Conservation (phyloP, 2,888 invertebrate species). For the Leucoptera coffeella region DNA sequence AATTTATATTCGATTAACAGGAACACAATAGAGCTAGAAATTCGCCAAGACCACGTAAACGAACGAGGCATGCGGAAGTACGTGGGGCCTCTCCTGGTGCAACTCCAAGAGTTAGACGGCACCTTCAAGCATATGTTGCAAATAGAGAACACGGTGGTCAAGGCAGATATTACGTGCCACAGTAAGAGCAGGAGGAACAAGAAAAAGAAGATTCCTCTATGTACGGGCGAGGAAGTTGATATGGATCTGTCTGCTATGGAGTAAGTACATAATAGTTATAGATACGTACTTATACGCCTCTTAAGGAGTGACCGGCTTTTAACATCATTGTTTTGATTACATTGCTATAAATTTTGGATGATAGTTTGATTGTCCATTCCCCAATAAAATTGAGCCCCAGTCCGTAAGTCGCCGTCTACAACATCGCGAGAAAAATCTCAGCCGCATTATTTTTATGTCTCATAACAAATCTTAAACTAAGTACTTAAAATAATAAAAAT, state of each 20-base stretch:
- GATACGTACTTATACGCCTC: too few species aligned
- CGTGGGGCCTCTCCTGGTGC: constrained; percentile 89
- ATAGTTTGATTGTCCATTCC: too few species aligned
- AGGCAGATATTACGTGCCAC: constrained; percentile 97
- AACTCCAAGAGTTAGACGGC: constrained; percentile 95
- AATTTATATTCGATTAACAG: too few species aligned
- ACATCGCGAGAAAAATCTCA: too few species aligned
- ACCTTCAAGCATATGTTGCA: constrained; percentile 95
- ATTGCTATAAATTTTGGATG: too few species aligned
- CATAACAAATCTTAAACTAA: too few species aligned
- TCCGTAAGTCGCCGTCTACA: too few species aligned
- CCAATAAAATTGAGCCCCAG: too few species aligned
- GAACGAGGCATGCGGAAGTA: constrained; percentile 85
- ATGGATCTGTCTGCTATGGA: constrained; percentile 98
- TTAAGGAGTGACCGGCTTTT: too few species aligned
- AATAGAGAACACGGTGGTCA: constrained; percentile 91
- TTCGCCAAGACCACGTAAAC: constrained; percentile 82
- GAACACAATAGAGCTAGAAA: constrained; percentile 95
- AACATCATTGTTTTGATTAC: too few species aligned
- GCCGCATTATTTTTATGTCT: too few species aligned
- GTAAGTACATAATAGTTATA: constrained; percentile 56
- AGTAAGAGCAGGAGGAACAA: constrained; percentile 97
- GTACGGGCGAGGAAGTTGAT: constrained; percentile 98
- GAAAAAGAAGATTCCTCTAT: constrained; percentile 97
- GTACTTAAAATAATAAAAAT: too few species aligned